Base-by-base conservation (phyloP, 1,140 invertebrate species). In the Aphaenogaster ashmeadi region DNA sequence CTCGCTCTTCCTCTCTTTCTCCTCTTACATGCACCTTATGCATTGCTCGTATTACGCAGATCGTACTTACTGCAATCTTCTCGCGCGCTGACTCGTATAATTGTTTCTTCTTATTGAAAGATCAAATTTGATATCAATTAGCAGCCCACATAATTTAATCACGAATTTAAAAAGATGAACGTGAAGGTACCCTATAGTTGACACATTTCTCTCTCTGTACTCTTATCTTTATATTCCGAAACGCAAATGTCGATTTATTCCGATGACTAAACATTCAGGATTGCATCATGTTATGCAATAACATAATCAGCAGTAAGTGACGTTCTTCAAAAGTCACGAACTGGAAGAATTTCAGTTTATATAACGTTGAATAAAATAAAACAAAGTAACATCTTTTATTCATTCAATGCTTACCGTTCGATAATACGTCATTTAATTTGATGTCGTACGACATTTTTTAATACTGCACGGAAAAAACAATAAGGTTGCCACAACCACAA, bases 211-310 rank as follows among this genome's bases (percentile, higher is more conserved):
- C 18, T 44, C 27, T 3, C 15, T 9, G 2, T 41, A 36, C 41
- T 9, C 52, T 36, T 52, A 64, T 79, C 44, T 4, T 81, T 9
- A 0, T 44, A 41, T 71, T 72, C 27, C 21, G 50, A 72, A 58
- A 58, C 21, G 52, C 21, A 7, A 71, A 21, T 15, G 38, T 56
- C 38, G 52, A 58, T 84, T 84, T 75, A 75, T 75, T 84, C 5
- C n/a, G 69, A 84, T 84, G 80, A 84, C 69, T 60, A 74, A 50
- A 84, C 80, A 21, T 58, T 84, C 8, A 9, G 5, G 13, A 74
- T 74, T 47, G 38, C 27, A 44, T 13, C n/a, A 47, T 54, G 27
- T 83, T 74, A 75, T 5, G 54, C 9, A 83, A 80, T 21, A 36
- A 21, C 6, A 7, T 18, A 64, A 56, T 56, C 18, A 27, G 5